Evolutionary conservation across 1,140 invertebrate species (phyloP).

Genomic region (Magallana angulata): DNA sequence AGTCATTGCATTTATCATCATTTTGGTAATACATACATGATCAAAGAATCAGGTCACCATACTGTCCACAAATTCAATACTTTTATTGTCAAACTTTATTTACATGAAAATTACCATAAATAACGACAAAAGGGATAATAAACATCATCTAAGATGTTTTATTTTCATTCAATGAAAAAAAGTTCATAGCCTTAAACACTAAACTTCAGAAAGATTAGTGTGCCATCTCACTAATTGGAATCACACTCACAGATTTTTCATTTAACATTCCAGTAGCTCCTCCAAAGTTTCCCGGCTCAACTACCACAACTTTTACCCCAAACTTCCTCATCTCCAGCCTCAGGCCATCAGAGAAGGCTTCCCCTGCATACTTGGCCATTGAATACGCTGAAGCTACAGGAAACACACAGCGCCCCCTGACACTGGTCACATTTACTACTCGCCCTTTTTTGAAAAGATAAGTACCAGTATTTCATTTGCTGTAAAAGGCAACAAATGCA

Average conservation of each 20-base stretch:
- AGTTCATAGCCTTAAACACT: too few species aligned
- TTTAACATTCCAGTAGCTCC: slow-evolving; percentile 70
- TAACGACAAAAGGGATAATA: not conserved
- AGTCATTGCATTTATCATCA: too few species aligned
- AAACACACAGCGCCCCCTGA: slow-evolving; percentile 86
- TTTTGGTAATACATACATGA: too few species aligned
- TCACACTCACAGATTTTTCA: slow-evolving; percentile 48
- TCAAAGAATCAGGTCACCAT: too few species aligned
- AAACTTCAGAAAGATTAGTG: too few species aligned
- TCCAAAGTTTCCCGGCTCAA: slow-evolving; percentile 79
- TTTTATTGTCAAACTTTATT: too few species aligned
- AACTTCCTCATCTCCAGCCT: slow-evolving; percentile 76
- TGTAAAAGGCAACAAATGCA: not conserved
- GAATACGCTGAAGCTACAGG: slow-evolving; percentile 88
- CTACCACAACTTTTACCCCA: slow-evolving; percentile 76
- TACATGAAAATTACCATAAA: too few species aligned
- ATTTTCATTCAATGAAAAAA: too few species aligned
- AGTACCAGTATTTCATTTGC: too few species aligned
- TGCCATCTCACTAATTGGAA: not conserved
- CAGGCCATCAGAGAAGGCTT: slow-evolving; percentile 79
- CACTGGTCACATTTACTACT: slow-evolving; percentile 89
- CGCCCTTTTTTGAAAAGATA: slow-evolving; percentile 79
- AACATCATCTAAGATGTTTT: too few species aligned
- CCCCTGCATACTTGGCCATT: slow-evolving; percentile 88
- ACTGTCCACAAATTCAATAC: too few species aligned